Evolutionary conservation across 37 sponge, comb jelly and placozoan genomes (phyloP).

Genomic region (Aphrocallistes beatrix): DNA sequence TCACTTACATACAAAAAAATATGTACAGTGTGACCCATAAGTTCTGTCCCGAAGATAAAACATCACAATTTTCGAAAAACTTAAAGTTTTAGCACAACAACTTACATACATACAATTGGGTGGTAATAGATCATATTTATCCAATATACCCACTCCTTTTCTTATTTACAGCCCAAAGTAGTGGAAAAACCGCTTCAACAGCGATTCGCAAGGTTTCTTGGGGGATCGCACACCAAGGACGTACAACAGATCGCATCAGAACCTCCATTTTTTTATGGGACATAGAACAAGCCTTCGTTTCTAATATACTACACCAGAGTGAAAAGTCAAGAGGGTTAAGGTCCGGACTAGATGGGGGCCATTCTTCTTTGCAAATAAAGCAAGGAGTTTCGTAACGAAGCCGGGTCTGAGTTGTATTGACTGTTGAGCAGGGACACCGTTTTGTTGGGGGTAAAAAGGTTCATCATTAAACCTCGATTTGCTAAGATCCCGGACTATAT

Average conservation of each 20-base stretch:
- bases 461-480: background rate
- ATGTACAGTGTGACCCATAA: background rate
- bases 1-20: too few species aligned
- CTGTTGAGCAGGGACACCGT: too few species aligned
- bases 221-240: background rate
- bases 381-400: background rate
- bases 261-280: background rate
- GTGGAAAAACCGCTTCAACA: background rate
- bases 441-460: too few species aligned
- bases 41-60: background rate
- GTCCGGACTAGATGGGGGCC: background rate
- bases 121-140: background rate
- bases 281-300: background rate
- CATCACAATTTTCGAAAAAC: background rate
- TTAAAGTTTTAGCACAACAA: background rate
- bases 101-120: background rate
- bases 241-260: background rate
- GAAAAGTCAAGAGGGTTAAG: background rate
- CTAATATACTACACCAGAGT: background rate
- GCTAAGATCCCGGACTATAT: background rate
- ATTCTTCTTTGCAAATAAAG: background rate
- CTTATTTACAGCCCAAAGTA: background rate
- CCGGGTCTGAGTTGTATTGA: background rate
- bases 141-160: background rate
- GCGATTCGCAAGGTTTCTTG: background rate